Evolutionary conservation across 2,797 vertebrate genomes (phyloP), one percentile per base, ranked within the genome.

Genomic region (Sparidentex hasta): DNA sequence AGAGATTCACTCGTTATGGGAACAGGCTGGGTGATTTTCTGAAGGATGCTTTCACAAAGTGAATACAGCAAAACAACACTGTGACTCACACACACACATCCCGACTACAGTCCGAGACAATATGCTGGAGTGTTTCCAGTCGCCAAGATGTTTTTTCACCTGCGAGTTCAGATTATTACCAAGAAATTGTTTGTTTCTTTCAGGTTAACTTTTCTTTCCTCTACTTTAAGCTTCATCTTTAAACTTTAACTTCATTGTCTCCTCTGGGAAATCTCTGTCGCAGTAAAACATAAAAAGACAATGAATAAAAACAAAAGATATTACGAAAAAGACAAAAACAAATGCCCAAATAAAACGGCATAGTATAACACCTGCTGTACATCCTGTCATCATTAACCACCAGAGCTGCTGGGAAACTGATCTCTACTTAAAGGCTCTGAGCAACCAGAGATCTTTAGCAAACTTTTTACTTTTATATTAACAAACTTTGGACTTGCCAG

Each of bases 31-130:
- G 2, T 48, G 62, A 77, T 55, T 55, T 25, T 85, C 46, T 68
- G 58, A 83, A 66, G 62, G 70, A 77, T 67, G 58, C 38, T 23
- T 83, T 75, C 63, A 44, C 71, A 78, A 82, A 86, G 75, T 1
- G 27, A 78, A 70, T 41, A 23, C 46, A 67, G 68, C 59, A 66
- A 13, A 85, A 67, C 71, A 51, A 64, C 56, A 66, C 11, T 50
- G 17, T 51, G 51, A 43, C 66, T 55, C 54, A 27, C 18, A 43
- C 78, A 27, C 18, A 43, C 78, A 47, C 54, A 11, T 59, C 29
- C 18, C 55, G 73, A 58, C 54, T 71, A 12, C 58, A 65, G 57
- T 52, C 46, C 23, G 57, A 76, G 0, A 47, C 18, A 4, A 56
- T 63, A 52, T 29, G 27, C 4, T 6, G 12, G 21, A 61, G 38